phyloP scores from a whole-genome alignment of 2,113 vertebrate genomes.

The Aspiorhynchus laticeps region DNA sequence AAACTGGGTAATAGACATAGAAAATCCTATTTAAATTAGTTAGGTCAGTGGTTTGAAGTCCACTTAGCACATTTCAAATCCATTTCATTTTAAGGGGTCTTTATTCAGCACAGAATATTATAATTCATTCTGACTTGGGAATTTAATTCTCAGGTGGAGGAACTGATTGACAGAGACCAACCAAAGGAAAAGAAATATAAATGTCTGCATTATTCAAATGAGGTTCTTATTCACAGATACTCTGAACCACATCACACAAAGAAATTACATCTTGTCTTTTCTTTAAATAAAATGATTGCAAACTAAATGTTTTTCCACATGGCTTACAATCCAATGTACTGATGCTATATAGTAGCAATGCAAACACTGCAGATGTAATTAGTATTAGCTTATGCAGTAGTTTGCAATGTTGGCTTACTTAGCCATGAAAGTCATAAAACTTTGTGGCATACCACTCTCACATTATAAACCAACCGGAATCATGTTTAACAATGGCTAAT shows the following conservation, averaged over 20 bases:
- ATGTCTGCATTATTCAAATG: background rate
- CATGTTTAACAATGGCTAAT: constrained; percentile 33
- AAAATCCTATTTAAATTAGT: background rate
- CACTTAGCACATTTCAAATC: constrained; percentile 24
- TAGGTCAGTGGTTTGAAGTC: background rate
- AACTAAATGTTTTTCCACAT: background rate
- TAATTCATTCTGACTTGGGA: constrained; percentile 37
- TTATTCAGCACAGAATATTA: constrained; percentile 34
- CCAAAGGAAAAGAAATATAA: background rate
- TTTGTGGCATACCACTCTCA: constrained; percentile 39
- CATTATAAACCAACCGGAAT: constrained; percentile 35
- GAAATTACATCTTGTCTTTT: background rate
- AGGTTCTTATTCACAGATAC: background rate
- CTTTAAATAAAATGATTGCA: background rate
- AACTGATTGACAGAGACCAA: constrained; percentile 41
- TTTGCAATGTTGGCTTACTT: constrained; percentile 17
- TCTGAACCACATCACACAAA: background rate
- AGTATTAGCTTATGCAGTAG: constrained; percentile 30
- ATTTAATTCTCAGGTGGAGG: constrained; percentile 44
- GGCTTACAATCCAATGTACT: background rate
- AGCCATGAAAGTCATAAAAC: constrained; percentile 39
- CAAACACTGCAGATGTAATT: background rate
- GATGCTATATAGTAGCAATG: background rate
- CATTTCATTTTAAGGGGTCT: constrained; percentile 27
- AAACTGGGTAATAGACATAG: background rate